phyloP scores from a whole-genome alignment of 1,140 invertebrate genomes.

The Medauroidea extradentata region DNA sequence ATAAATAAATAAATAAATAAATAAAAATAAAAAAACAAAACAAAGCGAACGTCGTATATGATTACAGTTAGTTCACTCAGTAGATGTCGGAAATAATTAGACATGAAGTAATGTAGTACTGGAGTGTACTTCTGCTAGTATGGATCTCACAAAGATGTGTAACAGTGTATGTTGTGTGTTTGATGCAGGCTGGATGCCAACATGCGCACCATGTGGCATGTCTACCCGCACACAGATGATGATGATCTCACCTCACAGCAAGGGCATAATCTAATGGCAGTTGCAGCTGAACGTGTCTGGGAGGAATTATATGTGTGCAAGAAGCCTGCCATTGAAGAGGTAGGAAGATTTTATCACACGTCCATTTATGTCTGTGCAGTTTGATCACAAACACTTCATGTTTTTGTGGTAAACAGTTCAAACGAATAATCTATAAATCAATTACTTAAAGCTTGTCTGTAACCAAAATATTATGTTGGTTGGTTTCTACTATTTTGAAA shows the following conservation, averaged over 20 bases:
- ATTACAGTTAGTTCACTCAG: too few relatives aligned
- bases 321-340: conserved; percentile 88
- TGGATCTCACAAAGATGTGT: too few relatives aligned
- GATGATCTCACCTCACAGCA: conserved; percentile 73
- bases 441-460: not conserved
- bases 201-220: conserved; percentile 83
- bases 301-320: conserved; percentile 95
- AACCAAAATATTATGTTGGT: not conserved
- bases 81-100: too few relatives aligned
- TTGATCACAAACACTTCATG: not conserved
- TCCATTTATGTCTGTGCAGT: not conserved
- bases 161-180: conserved; percentile 5
- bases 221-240: conserved; percentile 72
- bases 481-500: not conserved
- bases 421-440: not conserved
- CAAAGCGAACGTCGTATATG: too few relatives aligned
- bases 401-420: not conserved
- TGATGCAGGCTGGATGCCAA: conserved; percentile 57
- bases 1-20: too few relatives aligned
- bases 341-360: conserved; percentile 8
- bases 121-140: too few relatives aligned
- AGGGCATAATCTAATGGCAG: conserved; percentile 79
- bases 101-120: too few relatives aligned
- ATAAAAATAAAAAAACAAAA: too few relatives aligned
- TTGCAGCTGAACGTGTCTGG: conserved; percentile 91